These are phyloP conservation scores for Drosophila tripunctata DNA, from an alignment of 2,888 invertebrate genomes.

Conservation along the genomic window DNA sequence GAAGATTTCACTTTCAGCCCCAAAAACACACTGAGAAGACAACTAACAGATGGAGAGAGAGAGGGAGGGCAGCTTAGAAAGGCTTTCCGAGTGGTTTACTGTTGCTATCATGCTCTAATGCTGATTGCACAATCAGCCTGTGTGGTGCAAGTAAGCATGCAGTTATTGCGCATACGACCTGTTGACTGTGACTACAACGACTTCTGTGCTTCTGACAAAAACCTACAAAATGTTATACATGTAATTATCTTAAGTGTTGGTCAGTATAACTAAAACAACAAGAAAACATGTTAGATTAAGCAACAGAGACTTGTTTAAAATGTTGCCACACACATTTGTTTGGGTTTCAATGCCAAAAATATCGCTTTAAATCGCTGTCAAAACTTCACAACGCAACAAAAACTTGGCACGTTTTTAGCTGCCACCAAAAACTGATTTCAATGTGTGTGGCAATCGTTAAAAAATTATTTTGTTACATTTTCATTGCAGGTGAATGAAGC, in stretches of 20 bases:
- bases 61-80: not conserved
- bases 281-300: not conserved
- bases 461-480: conserved; percentile 24
- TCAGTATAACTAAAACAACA: not conserved
- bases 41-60: not conserved
- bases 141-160: conserved; percentile 2
- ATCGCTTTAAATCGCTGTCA: conserved; percentile 7
- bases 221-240: conserved; percentile 6
- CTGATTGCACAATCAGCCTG: conserved; percentile 72
- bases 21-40: not conserved
- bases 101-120: conserved; percentile 49
- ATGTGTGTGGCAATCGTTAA: conserved; percentile 13
- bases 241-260: conserved; percentile 46
- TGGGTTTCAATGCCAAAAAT: not conserved
- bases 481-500: conserved; percentile 10
- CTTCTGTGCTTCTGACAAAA: not conserved
- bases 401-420: not conserved
- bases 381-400: not conserved
- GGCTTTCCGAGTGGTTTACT: no score
- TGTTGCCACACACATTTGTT: not conserved
- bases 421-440: conserved; percentile 8
- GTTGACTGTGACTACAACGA: conserved; percentile 36
- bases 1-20: conserved; percentile 60
- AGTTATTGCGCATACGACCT: conserved; percentile 54
- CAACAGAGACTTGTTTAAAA: not conserved